Conservation (phyloP, 2,888 invertebrate species). For the Parnassius mnemosyne region DNA sequence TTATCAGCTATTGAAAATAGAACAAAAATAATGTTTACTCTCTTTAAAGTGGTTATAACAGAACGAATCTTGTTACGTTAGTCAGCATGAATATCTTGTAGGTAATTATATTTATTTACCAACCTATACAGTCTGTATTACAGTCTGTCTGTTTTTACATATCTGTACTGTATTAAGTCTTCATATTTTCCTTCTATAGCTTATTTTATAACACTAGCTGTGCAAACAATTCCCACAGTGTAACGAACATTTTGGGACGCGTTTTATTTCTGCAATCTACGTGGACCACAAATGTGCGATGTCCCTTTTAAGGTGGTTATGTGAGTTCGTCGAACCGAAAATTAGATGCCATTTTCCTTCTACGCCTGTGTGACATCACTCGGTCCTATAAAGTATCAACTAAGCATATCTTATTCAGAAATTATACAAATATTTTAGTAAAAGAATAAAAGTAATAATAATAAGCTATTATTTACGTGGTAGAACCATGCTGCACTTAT, state of each 20-base stretch:
- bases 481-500: too few relatives aligned
- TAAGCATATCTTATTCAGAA: slow-evolving; percentile 30
- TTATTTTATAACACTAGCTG: not conserved
- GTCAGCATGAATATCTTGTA: too few relatives aligned
- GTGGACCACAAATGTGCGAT: slow-evolving; percentile 22
- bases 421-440: slow-evolving; percentile 16
- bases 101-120: too few relatives aligned
- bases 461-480: too few relatives aligned
- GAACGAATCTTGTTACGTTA: too few relatives aligned
- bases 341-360: slow-evolving; percentile 52
- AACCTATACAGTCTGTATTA: too few relatives aligned
- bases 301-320: slow-evolving; percentile 47
- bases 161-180: too few relatives aligned
- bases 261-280: slow-evolving; percentile 37
- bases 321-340: slow-evolving; percentile 41
- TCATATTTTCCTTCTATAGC: not conserved
- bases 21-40: too few relatives aligned
- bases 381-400: slow-evolving; percentile 33
- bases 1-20: too few relatives aligned
- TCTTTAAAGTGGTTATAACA: too few relatives aligned
- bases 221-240: slow-evolving; percentile 1
- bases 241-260: slow-evolving; percentile 30
- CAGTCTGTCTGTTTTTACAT: too few relatives aligned
- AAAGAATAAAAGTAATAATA: too few relatives aligned
- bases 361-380: slow-evolving; percentile 50